A percentile compares a stretch with the other conserved stretches of the same genome.
Evolutionary conservation across 2,113 vertebrate species (phyloP).

Genomic region (Morone chrysops): DNA sequence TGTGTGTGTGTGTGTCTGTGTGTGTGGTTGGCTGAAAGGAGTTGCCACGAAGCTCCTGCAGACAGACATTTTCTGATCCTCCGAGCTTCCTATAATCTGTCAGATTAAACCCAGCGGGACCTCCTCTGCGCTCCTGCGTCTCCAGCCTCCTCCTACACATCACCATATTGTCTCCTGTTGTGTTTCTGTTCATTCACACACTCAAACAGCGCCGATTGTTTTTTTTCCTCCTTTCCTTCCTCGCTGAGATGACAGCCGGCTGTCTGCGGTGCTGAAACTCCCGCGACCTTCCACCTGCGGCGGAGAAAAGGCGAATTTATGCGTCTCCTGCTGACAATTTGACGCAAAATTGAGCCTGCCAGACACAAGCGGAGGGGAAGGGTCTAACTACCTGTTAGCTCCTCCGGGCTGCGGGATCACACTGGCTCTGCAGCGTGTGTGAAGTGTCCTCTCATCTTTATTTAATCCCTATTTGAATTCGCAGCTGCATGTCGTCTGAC

Average conservation of each 20-base stretch:
- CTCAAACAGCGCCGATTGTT: not conserved
- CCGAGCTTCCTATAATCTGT: slow-evolving; percentile 12
- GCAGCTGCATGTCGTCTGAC: slow-evolving; percentile 45
- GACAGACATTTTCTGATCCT: slow-evolving; percentile 51
- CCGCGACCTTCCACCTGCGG: slow-evolving; percentile 46
- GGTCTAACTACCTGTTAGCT: slow-evolving; percentile 73
- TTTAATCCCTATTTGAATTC: not conserved
- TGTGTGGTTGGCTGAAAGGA: slow-evolving; percentile 19
- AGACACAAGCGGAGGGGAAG: not conserved
- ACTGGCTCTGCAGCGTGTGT: not conserved
- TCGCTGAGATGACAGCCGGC: not conserved
- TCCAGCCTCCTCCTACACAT: not conserved
- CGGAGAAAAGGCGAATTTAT: not conserved
- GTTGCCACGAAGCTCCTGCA: slow-evolving; percentile 31
- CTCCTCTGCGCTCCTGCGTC: slow-evolving; percentile 26
- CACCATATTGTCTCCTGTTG: not conserved
- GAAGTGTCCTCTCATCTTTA: not conserved
- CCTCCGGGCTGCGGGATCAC: slow-evolving; percentile 12
- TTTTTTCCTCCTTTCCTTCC: not conserved
- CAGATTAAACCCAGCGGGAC: slow-evolving; percentile 17
- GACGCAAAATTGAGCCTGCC: slow-evolving; percentile 20
- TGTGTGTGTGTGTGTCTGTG: not conserved
- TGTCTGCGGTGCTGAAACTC: slow-evolving; percentile 30
- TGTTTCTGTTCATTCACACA: not conserved
- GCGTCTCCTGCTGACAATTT: not conserved